Percentiles rank a stretch among this genome's conserved stretches.
These are phyloP conservation scores for Miltochrista miniata DNA, from an alignment of 2,888 invertebrate genomes.

Conservation along the genomic window DNA sequence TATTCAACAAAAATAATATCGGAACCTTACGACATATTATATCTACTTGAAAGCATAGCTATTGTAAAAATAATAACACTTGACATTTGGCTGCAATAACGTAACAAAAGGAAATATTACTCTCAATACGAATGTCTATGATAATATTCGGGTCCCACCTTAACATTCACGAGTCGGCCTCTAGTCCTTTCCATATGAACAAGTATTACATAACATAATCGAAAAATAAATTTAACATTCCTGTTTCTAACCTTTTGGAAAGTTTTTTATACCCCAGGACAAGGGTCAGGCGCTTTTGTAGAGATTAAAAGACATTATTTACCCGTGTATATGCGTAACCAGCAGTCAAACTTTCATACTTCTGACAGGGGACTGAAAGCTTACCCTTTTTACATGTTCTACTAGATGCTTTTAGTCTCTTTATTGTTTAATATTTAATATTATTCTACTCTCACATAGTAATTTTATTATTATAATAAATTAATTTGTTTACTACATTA, in stretches of 20 bases:
- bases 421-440: conserved; percentile 44
- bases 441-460: conserved; percentile 36
- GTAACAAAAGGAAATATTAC: neutral
- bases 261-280: conserved; percentile 66
- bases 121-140: conserved; percentile 1
- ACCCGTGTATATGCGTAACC: conserved; percentile 63
- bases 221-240: conserved; percentile 67
- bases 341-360: conserved; percentile 73
- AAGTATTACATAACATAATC: conserved; percentile 63
- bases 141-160: conserved; percentile 43
- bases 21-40: too few relatives aligned
- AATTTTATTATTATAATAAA: conserved; percentile 30
- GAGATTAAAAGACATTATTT: conserved; percentile 79
- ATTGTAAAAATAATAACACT: too few relatives aligned
- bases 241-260: conserved; percentile 59
- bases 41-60: too few relatives aligned
- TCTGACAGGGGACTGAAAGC: conserved; percentile 67
- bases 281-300: conserved; percentile 66
- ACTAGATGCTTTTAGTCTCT: conserved; percentile 48
- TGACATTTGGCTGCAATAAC: too few relatives aligned
- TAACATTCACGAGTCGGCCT: conserved; percentile 33
- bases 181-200: conserved; percentile 41
- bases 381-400: conserved; percentile 54
- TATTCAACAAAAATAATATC: too few relatives aligned
- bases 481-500: neutral